Base-by-base conservation (phyloP, 2,888 invertebrate species). In the Laspeyria flexula region DNA sequence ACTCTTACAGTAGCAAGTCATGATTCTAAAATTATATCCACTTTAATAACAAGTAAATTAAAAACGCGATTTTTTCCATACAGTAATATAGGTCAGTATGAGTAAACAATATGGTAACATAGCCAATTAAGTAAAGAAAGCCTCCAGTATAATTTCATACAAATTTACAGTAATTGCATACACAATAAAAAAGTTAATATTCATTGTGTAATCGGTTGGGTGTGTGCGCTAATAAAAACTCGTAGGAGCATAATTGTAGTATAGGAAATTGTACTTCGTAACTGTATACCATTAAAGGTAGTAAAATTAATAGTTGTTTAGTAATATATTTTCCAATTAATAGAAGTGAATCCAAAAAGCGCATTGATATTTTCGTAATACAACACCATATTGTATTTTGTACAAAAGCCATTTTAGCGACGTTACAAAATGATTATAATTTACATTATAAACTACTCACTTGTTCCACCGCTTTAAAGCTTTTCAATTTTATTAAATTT, bases 401-500 rank as follows among this genome's bases (percentile, higher is more conserved):
- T 38, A 52, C 12, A 43, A 10, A 43, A 11, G 3, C 33, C 12
- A 30, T 15, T 16, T 6, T n/a, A 21, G 6, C 12, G 7, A 29
- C 10, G 23, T 33, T 16, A 35, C 35, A 46, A 44, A 42, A 31
- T 10, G 1, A 31, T 11, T 29, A 25, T 42, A 31, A 25, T 38
- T 37, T 7, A 27, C 11, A 11, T 13, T 11, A 47, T 15, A 38
- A 50, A 31, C 21, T 30, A 49, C 44, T 42, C 42, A 47, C 39
- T 54, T 38, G 48, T 57, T 41, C 44, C 44, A 40, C 47, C 31
- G 27, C 38, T 53, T 41, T 46, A 52, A 55, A 49, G 40, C 51
- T 50, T 55, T 50, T 44, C 47, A 48, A 55, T 50, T 61, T 54
- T 39, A 59, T 49, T 51, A 45, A 64, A 58, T 65, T 54, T 65